phyloP scores from a whole-genome alignment of 2,888 invertebrate genomes.

The Altica lythri region DNA sequence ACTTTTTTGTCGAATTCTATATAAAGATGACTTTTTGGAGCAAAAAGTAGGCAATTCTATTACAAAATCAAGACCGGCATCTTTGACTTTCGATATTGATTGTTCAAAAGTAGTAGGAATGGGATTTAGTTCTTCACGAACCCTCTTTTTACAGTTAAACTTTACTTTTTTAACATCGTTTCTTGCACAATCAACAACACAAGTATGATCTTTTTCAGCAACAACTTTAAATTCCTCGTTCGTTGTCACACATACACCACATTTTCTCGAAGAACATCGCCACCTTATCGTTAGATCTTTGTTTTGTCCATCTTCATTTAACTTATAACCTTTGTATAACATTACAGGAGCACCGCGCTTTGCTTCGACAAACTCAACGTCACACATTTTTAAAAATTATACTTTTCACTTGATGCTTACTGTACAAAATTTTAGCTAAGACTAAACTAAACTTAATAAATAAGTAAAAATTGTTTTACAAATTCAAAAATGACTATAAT shows the following conservation, averaged over 20 bases:
- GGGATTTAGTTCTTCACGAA: not conserved
- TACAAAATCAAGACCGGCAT: not conserved
- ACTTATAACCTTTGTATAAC: conserved; percentile 1
- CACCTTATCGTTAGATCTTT: not conserved
- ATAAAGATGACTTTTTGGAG: not conserved
- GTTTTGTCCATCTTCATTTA: not conserved
- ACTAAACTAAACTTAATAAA: not conserved
- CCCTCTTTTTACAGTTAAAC: not conserved
- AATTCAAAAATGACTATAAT: not conserved
- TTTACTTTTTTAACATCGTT: not conserved
- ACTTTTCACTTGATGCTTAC: not conserved
- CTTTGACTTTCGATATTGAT: not conserved
- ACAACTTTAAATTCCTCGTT: not conserved
- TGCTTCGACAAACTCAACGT: not conserved
- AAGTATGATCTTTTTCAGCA: not conserved
- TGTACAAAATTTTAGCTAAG: not conserved
- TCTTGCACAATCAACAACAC: not conserved
- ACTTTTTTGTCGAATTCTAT: conserved; percentile 2
- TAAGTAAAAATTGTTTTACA: too few relatives aligned
- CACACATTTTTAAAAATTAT: not conserved
- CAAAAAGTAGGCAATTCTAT: not conserved
- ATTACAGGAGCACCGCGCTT: not conserved
- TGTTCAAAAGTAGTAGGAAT: too few relatives aligned
- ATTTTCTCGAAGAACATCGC: conserved; percentile 2
- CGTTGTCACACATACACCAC: not conserved